A percentile compares a stretch with the other conserved stretches of the same genome.
Evolutionary conservation across 2,888 invertebrate species (phyloP).

Genomic region (Dicyrtoma fusca): DNA sequence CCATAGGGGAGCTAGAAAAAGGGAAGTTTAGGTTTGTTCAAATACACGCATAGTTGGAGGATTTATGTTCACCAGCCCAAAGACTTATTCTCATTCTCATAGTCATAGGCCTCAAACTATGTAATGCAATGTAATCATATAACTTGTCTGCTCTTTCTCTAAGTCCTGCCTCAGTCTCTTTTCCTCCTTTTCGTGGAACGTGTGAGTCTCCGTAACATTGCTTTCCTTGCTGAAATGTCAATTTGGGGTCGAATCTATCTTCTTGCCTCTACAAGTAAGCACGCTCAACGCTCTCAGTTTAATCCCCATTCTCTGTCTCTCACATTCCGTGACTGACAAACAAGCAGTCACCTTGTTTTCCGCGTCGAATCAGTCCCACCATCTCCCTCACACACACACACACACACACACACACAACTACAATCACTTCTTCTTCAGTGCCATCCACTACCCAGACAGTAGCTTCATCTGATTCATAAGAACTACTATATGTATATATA

Average conservation of each 20-base stretch:
- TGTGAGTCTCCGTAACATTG: not conserved
- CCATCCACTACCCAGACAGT: not conserved
- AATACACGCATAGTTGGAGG: conserved; percentile 22
- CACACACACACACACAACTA: not conserved
- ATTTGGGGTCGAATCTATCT: conserved; percentile 44
- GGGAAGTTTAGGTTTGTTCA: conserved; percentile 30
- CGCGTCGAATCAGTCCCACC: conserved; percentile 31
- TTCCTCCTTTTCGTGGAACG: not conserved
- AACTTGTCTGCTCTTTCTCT: not conserved
- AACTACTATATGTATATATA: not conserved
- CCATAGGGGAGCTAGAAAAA: conserved; percentile 19
- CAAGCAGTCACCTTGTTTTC: conserved; percentile 33
- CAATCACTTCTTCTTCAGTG: not conserved
- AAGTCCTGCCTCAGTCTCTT: not conserved
- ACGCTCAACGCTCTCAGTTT: conserved; percentile 42
- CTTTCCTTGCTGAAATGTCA: conserved; percentile 43
- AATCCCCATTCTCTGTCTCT: conserved; percentile 32
- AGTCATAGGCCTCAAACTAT: too few relatives aligned
- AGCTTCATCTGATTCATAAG: too few relatives aligned
- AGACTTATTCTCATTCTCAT: too few relatives aligned
- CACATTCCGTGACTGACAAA: conserved; percentile 32
- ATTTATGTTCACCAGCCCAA: conserved; percentile 8
- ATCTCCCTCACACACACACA: conserved; percentile 14
- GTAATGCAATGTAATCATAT: too few relatives aligned
- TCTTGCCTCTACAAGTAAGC: conserved; percentile 35